Conservation (phyloP, 35 echinoderm and acorn worm genomes). For the Lytechinus variegatus region DNA sequence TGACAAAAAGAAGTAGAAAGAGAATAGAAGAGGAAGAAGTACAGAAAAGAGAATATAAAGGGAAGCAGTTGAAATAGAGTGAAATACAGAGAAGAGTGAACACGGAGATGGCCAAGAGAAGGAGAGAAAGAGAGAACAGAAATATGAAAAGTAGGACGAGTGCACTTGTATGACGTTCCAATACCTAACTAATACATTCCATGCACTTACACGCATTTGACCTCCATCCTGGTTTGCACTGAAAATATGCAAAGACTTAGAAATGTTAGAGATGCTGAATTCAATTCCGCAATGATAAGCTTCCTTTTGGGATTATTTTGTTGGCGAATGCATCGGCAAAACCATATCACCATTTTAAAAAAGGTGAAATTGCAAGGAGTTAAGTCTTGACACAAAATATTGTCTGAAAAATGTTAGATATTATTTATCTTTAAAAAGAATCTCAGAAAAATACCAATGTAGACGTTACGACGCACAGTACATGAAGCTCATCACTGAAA, state of each 20-base stretch:
- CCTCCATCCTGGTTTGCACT: background rate
- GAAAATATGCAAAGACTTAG: background rate
- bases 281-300: background rate
- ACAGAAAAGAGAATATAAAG: no score
- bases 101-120: background rate
- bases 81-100: no score
- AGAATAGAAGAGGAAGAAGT: background rate
- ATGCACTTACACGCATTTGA: background rate
- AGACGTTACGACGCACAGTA: no score
- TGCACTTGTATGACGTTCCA: background rate
- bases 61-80: no score
- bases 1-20: background rate
- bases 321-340: background rate
- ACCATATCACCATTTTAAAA: no score
- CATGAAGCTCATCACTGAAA: no score
- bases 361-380: no score
- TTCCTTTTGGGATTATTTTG: background rate
- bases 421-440: no score
- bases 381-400: no score
- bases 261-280: background rate
- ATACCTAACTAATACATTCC: background rate
- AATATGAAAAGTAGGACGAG: background rate
- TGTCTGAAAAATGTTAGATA: no score
- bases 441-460: no score
- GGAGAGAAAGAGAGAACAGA: background rate